Conservation (phyloP, 1,140 invertebrate species). For the Mamestra configurata region DNA sequence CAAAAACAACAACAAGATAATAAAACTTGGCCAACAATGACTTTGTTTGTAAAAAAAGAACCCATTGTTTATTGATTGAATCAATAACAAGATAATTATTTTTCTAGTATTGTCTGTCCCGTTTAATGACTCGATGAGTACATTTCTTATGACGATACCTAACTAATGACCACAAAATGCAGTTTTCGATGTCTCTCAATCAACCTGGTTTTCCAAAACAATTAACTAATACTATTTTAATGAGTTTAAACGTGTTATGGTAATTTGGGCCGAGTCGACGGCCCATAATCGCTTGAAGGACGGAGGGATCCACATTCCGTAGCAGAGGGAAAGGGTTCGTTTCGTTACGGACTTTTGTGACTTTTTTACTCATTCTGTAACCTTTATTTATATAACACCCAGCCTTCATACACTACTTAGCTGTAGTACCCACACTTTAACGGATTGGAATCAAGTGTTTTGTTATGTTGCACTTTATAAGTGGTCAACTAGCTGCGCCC, state of each 20-base stretch:
- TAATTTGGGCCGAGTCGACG: constrained; percentile 80
- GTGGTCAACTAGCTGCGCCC: too few relatives aligned
- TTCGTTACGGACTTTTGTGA: constrained; percentile 44
- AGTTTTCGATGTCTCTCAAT: constrained; percentile 38
- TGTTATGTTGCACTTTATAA: not conserved
- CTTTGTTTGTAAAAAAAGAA: not conserved
- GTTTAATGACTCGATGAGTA: constrained; percentile 1
- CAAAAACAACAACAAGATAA: constrained; percentile 13
- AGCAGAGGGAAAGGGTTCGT: constrained; percentile 54
- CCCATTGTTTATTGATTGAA: not conserved
- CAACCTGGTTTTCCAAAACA: constrained; percentile 63
- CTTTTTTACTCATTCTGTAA: constrained; percentile 44
- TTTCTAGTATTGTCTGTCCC: not conserved
- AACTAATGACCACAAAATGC: constrained; percentile 39
- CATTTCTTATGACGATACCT: constrained; percentile 17
- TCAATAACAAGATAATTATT: not conserved
- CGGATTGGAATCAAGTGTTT: not conserved
- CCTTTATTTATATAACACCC: constrained; percentile 16
- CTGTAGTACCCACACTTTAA: not conserved
- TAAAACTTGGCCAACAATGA: not conserved
- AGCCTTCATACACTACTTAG: not conserved
- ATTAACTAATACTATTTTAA: constrained; percentile 81
- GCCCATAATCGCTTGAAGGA: constrained; percentile 82
- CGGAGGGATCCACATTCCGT: constrained; percentile 74
- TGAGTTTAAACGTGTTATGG: constrained; percentile 68